Conservation (phyloP, 2,113 vertebrate species). For the Ellobius talpinus region DNA sequence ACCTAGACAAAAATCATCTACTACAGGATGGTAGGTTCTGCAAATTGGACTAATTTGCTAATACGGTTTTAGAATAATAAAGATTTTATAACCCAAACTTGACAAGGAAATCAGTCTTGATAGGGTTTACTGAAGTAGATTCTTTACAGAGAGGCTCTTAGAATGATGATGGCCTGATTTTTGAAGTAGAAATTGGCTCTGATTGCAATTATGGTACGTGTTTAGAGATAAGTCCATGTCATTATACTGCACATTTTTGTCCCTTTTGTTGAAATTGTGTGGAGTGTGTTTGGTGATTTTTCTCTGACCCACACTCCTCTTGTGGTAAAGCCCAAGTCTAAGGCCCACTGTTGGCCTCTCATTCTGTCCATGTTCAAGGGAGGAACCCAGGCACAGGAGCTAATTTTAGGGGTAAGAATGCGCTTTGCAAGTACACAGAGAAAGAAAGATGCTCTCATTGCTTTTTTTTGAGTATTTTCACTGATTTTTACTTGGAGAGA, state of each 20-base stretch:
- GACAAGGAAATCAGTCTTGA: constrained; percentile 53
- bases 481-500: not conserved
- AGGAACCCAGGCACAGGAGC: too few species aligned
- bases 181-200: not conserved
- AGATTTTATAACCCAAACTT: constrained; percentile 73
- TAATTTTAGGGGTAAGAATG: not conserved
- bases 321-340: not conserved
- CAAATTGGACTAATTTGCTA: constrained; percentile 78
- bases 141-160: not conserved
- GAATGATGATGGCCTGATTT: not conserved
- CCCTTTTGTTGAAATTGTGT: not conserved
- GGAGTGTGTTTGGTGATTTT: not conserved
- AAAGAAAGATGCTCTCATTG: not conserved
- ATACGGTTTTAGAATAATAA: constrained; percentile 76
- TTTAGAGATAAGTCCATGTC: not conserved
- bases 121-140: constrained; percentile 12
- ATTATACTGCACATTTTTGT: not conserved
- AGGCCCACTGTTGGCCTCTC: not conserved
- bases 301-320: not conserved
- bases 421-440: not conserved
- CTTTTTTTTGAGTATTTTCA: not conserved
- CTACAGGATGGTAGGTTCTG: constrained; percentile 77
- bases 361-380: not conserved
- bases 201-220: not conserved
- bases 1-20: constrained; percentile 79